These are phyloP conservation scores for Allobates femoralis DNA, from an alignment of 2,797 vertebrate genomes.

Conservation along the genomic window DNA sequence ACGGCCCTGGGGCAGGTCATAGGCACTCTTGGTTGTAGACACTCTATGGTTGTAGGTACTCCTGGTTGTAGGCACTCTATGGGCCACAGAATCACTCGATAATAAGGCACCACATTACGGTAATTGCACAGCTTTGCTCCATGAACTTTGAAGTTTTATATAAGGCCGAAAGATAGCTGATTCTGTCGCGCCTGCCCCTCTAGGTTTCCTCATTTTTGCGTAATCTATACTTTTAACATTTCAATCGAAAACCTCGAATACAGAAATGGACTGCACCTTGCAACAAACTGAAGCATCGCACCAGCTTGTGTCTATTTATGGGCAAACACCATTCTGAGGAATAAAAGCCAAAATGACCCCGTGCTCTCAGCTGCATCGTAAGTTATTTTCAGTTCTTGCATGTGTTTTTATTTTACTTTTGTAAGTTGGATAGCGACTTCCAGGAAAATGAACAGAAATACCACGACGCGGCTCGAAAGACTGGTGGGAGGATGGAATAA, in stretches of 20 bases:
- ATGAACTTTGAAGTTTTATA: neutral
- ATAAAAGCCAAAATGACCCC: slow-evolving; percentile 54
- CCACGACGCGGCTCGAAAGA: slow-evolving; percentile 38
- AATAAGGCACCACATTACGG: too few species aligned
- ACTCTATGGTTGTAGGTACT: too few species aligned
- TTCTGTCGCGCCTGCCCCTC: neutral
- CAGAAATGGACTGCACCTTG: neutral
- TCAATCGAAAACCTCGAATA: neutral
- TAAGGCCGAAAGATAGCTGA: neutral
- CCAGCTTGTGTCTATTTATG: slow-evolving; percentile 55
- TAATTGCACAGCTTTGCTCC: neutral
- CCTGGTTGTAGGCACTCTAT: too few species aligned
- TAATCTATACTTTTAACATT: neutral
- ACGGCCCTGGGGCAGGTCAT: too few species aligned
- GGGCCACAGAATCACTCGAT: too few species aligned
- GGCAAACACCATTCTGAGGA: slow-evolving; percentile 53
- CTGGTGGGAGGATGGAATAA: slow-evolving; percentile 27
- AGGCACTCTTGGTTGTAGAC: too few species aligned
- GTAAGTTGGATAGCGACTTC: slow-evolving; percentile 54
- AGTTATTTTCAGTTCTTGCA: slow-evolving; percentile 50
- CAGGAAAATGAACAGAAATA: slow-evolving; percentile 53
- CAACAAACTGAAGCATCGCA: slow-evolving; percentile 4
- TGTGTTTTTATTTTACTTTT: slow-evolving; percentile 60
- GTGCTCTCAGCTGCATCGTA: slow-evolving; percentile 9
- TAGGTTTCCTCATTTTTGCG: neutral